Conservation (phyloP, 2,888 invertebrate species). For the Griposia aprilina region DNA sequence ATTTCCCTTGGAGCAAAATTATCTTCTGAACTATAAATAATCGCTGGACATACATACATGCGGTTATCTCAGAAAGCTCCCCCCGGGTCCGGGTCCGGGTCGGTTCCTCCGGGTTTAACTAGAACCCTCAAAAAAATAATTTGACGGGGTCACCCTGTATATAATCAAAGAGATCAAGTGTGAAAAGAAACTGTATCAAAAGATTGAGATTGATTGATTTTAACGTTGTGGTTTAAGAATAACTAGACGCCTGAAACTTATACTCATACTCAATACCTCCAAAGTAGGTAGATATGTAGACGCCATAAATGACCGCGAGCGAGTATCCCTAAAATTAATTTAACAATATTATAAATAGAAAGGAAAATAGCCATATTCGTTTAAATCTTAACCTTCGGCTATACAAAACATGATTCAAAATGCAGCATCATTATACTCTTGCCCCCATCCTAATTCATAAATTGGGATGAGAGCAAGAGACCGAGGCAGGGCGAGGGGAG, state of each 20-base stretch:
- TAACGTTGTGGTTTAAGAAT: background rate
- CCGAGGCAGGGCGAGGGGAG: no score
- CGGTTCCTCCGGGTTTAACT: no score
- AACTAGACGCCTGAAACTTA: background rate
- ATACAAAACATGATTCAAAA: background rate
- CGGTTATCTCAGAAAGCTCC: background rate
- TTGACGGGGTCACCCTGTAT: no score
- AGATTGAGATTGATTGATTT: background rate
- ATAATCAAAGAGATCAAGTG: background rate
- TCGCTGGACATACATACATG: background rate
- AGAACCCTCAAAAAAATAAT: background rate
- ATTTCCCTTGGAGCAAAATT: background rate
- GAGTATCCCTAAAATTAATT: background rate
- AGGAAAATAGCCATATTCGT: background rate
- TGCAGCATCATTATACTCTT: background rate
- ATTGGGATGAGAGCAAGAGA: no score
- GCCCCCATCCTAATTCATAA: no score
- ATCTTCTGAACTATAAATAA: background rate
- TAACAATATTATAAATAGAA: no score
- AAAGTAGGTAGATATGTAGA: background rate
- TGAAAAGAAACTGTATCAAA: background rate
- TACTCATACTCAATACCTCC: background rate
- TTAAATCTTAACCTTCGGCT: no score
- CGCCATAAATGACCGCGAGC: conserved; percentile 6
- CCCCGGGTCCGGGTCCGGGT: no score